These are phyloP conservation scores for Pardalotus punctatus DNA, from an alignment of 2,113 vertebrate genomes.

Conservation along the genomic window DNA sequence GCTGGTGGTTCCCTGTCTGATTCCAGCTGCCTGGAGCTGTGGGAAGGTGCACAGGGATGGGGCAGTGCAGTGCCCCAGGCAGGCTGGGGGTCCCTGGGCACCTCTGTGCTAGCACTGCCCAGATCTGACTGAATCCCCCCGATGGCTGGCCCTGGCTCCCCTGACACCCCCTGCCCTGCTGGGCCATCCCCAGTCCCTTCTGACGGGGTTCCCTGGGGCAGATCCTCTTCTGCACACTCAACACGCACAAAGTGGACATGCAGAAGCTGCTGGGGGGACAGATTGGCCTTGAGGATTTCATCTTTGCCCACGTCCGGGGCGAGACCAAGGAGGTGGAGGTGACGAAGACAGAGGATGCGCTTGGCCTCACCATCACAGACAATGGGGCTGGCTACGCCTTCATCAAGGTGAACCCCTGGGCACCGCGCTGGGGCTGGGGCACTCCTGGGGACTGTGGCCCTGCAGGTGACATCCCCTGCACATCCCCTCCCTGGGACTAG, in stretches of 20 bases:
- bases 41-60: not conserved
- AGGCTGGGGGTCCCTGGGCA: not conserved
- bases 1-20: not conserved
- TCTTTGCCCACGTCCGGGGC: slow-evolving; percentile 92
- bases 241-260: slow-evolving; percentile 99
- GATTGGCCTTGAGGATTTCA: slow-evolving; percentile 97
- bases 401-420: slow-evolving; percentile 81
- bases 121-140: accelerated
- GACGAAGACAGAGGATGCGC: slow-evolving; percentile 90
- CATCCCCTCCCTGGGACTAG: not conserved
- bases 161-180: accelerated
- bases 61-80: not conserved
- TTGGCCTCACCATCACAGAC: slow-evolving; percentile 97
- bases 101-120: not conserved
- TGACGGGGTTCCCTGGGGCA: not conserved
- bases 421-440: accelerated
- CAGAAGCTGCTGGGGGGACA: slow-evolving; percentile 95
- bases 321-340: slow-evolving; percentile 97
- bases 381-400: slow-evolving; percentile 95
- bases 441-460: not conserved
- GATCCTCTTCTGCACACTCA: slow-evolving; percentile 97
- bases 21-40: not conserved
- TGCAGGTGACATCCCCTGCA: not conserved
- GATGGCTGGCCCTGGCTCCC: accelerated
- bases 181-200: not conserved